Evolutionary conservation across 2,113 vertebrate species (phyloP), one percentile per base, ranked within the genome.

Genomic region (Silurus glanis): DNA sequence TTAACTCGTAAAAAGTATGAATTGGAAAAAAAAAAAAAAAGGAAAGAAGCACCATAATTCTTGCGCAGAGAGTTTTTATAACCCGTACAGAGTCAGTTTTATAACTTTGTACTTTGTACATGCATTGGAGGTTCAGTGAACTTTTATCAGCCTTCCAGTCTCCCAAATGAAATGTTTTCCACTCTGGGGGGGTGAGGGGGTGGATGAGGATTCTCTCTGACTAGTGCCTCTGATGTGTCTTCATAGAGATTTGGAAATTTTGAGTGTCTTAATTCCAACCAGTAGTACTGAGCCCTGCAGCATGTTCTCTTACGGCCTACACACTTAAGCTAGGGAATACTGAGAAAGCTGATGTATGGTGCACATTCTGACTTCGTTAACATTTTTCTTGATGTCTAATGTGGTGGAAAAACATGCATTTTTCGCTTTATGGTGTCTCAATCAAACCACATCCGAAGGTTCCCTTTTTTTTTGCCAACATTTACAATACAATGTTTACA

Each of bases 181-280:
- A 37, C 37, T 37, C 37, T 37, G 37, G 37, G 37, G 37, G 37
- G 37, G 37, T 37, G 37, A 37, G 37, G 37, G 37, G 37, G 37
- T 37, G 37, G 37, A 37, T 37, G 37, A 37, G 87, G 74, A 88
- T 90, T 87, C 76, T 92, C 87, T 93, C 92, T 86, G 93, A 90
- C 67, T 84, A 93, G 91, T 91, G 92, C 91, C 88, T 93, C 84
- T 84, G 91, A 92, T 93, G 93, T 93, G 92, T 94, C 91, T 93
- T 94, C 89, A 91, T 86, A 69, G 92, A 92, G 92, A 94, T 82
- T 89, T 95, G 94, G 94, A 95, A 95, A 95, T 92, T 93, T 79
- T 90, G 92, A 91, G 93, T 89, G 91, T 92, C 94, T 93, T 94
- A 91, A 93, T 94, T 95, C 91, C 93, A 93, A 91, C 86, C 84